Percentiles rank a stretch among this genome's conserved stretches.
Conservation (phyloP, 1,140 invertebrate genomes). For the Drosophila prosaltans region DNA sequence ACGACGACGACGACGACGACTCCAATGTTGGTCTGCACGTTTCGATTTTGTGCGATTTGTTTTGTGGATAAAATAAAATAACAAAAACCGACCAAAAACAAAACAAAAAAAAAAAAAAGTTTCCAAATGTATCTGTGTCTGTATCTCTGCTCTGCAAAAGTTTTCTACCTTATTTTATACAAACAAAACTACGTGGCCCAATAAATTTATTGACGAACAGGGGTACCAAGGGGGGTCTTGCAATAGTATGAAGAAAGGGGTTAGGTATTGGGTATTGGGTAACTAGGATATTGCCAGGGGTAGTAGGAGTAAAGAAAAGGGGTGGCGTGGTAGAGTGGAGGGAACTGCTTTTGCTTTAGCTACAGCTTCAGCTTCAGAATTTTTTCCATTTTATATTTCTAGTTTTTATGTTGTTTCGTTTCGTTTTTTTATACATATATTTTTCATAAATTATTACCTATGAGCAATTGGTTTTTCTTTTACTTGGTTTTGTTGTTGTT, state of each 20-base stretch:
- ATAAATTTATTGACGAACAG: constrained; percentile 51
- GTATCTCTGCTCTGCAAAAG: constrained; percentile 47
- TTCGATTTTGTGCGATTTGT: constrained; percentile 80
- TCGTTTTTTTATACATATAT: constrained; percentile 43
- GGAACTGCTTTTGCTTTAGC: constrained; percentile 9
- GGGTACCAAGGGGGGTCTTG: background rate
- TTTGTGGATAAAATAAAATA: constrained; percentile 60
- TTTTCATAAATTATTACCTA: constrained; percentile 78
- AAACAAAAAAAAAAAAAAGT: constrained; percentile 35
- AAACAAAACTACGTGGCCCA: constrained; percentile 71
- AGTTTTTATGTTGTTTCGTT: constrained; percentile 12
- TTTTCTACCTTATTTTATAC: constrained; percentile 60
- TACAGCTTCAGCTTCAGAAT: background rate
- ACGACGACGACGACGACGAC: constrained; percentile 13
- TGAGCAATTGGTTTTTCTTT: constrained; percentile 67
- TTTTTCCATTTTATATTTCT: constrained; percentile 14
- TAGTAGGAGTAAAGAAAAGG: background rate
- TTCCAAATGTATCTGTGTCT: constrained; percentile 68
- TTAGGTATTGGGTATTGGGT: too few relatives aligned
- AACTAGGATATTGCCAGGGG: background rate
- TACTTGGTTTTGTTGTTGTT: background rate
- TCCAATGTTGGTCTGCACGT: constrained; percentile 59
- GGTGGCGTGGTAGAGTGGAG: background rate
- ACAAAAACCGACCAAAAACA: constrained; percentile 1
- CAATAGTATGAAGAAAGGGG: too few relatives aligned